Percentiles rank a stretch among this genome's conserved stretches.
These are phyloP conservation scores for Limonius californicus DNA, from an alignment of 1,140 invertebrate species.

Conservation along the genomic window DNA sequence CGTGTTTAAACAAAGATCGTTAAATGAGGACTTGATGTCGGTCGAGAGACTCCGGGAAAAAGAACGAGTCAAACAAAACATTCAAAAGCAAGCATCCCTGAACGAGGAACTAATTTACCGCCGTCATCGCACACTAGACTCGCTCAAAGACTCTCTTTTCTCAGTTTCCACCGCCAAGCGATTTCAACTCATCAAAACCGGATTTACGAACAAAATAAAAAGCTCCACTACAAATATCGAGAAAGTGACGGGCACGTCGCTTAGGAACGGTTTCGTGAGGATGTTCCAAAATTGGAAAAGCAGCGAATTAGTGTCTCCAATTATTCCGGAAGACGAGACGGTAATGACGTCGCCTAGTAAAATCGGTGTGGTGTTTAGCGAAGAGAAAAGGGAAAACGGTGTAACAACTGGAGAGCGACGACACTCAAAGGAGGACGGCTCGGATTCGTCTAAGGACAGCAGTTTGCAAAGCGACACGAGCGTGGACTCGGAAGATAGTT, in stretches of 20 bases:
- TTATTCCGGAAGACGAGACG: conserved; percentile 37
- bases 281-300: conserved; percentile 47
- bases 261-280: conserved; percentile 41
- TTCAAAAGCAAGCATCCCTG: conserved; percentile 83
- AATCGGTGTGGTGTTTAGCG: conserved; percentile 18
- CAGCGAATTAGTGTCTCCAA: conserved; percentile 36
- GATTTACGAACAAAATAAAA: conserved; percentile 66
- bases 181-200: conserved; percentile 80
- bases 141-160: conserved; percentile 68
- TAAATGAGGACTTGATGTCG: conserved; percentile 87
- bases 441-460: conserved; percentile 87
- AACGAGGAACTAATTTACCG: conserved; percentile 83
- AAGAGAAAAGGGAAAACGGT: conserved; percentile 34
- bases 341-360: conserved; percentile 17
- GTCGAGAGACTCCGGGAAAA: conserved; percentile 77
- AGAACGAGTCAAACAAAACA: conserved; percentile 76
- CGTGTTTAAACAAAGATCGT: conserved; percentile 79
- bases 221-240: conserved; percentile 76
- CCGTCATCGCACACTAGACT: conserved; percentile 62
- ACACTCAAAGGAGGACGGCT: conserved; percentile 76
- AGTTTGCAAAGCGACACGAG: conserved; percentile 90
- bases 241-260: conserved; percentile 65
- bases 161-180: conserved; percentile 70
- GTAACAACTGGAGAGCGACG: conserved; percentile 52
- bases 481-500: conserved; percentile 88